Percentiles rank a stretch among this genome's conserved stretches.
Conservation (phyloP, 2,888 invertebrate species). For the Pseudococcus longispinus region DNA sequence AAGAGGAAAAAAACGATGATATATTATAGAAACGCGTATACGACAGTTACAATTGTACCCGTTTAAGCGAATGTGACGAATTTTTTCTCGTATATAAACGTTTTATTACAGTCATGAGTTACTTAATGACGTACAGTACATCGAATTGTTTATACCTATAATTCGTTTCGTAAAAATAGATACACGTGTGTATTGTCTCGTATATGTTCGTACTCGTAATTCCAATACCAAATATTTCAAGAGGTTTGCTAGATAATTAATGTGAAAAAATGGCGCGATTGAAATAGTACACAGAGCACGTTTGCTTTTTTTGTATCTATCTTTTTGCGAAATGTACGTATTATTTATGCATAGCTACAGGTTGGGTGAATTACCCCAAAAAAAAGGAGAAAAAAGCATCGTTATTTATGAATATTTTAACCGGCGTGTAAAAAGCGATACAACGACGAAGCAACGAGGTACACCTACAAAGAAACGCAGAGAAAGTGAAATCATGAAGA, state of each 20-base stretch:
- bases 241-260: neutral
- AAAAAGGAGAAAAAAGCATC: neutral
- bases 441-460: neutral
- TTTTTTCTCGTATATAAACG: neutral
- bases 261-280: neutral
- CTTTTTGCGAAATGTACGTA: neutral
- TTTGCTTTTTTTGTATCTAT: neutral
- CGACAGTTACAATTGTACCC: neutral
- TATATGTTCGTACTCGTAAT: neutral
- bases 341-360: neutral
- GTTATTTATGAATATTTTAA: conserved; percentile 28
- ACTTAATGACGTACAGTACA: neutral
- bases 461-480: neutral
- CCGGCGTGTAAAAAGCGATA: too few relatives aligned
- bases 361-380: neutral
- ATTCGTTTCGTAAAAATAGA: neutral
- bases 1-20: neutral
- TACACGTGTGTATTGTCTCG: too few relatives aligned
- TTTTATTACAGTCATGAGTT: neutral
- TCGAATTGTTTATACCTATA: neutral
- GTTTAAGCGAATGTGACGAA: conserved; percentile 2
- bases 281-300: neutral
- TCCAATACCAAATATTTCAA: neutral
- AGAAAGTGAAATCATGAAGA: conserved; percentile 21
- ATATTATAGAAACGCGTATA: neutral